Conservation (phyloP, 1,140 invertebrate genomes). For the Temnothorax nylanderi region DNA sequence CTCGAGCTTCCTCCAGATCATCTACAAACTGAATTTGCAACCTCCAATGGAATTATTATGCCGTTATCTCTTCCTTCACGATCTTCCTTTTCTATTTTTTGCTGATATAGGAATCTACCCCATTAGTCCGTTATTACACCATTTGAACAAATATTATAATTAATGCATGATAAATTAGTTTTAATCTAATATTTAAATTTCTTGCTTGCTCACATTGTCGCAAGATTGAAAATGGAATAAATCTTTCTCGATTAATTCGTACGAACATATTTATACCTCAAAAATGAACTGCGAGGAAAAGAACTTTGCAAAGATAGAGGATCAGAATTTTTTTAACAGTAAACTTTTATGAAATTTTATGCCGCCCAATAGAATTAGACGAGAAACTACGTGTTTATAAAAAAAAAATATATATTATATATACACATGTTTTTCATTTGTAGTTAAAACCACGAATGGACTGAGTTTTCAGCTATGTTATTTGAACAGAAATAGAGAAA, state of each 20-base stretch:
- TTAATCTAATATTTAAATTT: slow-evolving; percentile 3
- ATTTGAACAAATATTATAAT: neutral
- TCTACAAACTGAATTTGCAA: slow-evolving; percentile 16
- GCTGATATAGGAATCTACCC: neutral
- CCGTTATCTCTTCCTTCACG: neutral
- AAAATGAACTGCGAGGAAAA: neutral
- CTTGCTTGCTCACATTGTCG: neutral
- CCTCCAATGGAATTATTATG: neutral
- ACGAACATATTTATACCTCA: neutral
- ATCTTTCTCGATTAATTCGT: neutral
- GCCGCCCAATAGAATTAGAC: neutral
- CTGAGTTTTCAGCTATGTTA: slow-evolving; percentile 16
- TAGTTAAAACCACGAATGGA: neutral
- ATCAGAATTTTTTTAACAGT: neutral
- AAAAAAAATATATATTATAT: too few relatives aligned
- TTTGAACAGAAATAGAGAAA: slow-evolving; percentile 28
- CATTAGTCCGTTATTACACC: neutral
- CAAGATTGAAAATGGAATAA: neutral
- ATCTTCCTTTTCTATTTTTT: neutral
- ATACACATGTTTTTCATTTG: neutral
- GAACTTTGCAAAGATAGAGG: neutral
- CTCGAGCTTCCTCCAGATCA: neutral
- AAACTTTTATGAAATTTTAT: slow-evolving; percentile 2
- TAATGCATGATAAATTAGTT: slow-evolving; percentile 1
- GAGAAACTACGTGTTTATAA: slow-evolving; percentile 4